Evolutionary conservation across 2,888 invertebrate species (phyloP).

Genomic region (Microplitis manilae): DNA sequence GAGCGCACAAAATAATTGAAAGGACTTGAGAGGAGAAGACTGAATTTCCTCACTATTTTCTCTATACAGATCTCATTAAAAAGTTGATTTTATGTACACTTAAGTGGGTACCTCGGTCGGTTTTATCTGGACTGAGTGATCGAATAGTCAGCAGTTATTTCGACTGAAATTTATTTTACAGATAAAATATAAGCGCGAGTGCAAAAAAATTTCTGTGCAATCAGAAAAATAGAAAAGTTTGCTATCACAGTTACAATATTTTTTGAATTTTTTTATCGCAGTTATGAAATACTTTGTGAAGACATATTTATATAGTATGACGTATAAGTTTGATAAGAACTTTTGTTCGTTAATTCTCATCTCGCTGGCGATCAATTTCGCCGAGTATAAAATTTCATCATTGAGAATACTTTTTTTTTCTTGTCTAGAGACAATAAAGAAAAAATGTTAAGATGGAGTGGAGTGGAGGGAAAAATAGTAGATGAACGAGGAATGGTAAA

Average conservation of each 20-base stretch:
- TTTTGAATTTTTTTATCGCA: not conserved
- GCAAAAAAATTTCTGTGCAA: not conserved
- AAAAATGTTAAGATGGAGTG: not conserved
- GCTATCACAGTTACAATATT: not conserved
- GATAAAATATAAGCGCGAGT: not conserved
- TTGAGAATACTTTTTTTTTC: not conserved
- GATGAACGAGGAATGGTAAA: constrained; percentile 1
- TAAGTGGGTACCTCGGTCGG: too few relatives aligned
- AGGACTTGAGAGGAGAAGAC: not conserved
- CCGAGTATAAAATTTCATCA: not conserved
- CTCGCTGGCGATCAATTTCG: not conserved
- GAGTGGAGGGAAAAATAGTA: constrained; percentile 1
- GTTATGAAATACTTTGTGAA: not conserved
- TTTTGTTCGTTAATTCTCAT: not conserved
- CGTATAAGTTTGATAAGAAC: not conserved
- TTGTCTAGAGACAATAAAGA: not conserved
- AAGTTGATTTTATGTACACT: not conserved
- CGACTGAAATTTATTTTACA: not conserved
- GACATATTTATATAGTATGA: not conserved
- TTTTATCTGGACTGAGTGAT: too few relatives aligned
- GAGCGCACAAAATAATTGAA: constrained; percentile 17
- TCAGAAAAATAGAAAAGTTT: not conserved
- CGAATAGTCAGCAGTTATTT: too few relatives aligned
- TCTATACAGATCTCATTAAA: not conserved
- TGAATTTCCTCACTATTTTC: constrained; percentile 2